Percentiles rank a stretch among this genome's conserved stretches.
These are phyloP conservation scores for Arothron firmamentum DNA, from an alignment of 2,113 vertebrate genomes.

Conservation along the genomic window DNA sequence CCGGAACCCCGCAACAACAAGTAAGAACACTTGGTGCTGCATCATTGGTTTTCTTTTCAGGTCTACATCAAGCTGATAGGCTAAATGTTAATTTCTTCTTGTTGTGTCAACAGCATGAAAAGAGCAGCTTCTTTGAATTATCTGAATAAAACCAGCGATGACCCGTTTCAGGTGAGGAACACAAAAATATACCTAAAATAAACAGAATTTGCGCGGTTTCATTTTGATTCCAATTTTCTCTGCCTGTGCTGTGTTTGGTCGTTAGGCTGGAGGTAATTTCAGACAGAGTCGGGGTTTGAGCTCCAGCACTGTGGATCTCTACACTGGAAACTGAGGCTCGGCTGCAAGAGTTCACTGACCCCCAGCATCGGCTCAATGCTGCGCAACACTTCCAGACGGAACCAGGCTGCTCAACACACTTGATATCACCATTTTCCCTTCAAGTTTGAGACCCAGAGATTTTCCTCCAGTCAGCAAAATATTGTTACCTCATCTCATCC, in stretches of 20 bases:
- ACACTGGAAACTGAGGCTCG: constrained; percentile 63
- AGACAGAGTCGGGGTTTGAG: constrained; percentile 74
- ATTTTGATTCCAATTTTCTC: background rate
- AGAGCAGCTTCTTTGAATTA: constrained; percentile 91
- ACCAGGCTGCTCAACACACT: background rate
- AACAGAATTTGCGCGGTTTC: background rate
- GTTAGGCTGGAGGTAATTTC: constrained; percentile 60
- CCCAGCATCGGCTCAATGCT: background rate
- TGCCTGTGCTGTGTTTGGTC: background rate
- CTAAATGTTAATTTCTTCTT: background rate
- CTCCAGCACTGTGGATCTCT: constrained; percentile 77
- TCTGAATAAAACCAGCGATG: constrained; percentile 84
- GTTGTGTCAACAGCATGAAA: constrained; percentile 82
- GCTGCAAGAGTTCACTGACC: background rate
- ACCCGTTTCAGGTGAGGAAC: constrained; percentile 82
- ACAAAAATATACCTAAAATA: background rate
- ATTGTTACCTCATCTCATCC: constrained; percentile 28
- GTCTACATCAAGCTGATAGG: background rate
- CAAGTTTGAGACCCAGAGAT: constrained; percentile 25
- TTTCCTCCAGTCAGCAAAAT: constrained; percentile 4
- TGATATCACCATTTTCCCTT: constrained; percentile 1
- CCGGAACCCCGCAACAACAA: constrained; percentile 80
- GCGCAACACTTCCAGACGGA: constrained; percentile 13
- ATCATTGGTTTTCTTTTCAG: background rate
- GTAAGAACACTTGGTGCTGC: constrained; percentile 52